Percentiles rank a stretch among this genome's conserved stretches.
phyloP scores from a whole-genome alignment of 2,113 vertebrate species.

The Sula dactylatra region DNA sequence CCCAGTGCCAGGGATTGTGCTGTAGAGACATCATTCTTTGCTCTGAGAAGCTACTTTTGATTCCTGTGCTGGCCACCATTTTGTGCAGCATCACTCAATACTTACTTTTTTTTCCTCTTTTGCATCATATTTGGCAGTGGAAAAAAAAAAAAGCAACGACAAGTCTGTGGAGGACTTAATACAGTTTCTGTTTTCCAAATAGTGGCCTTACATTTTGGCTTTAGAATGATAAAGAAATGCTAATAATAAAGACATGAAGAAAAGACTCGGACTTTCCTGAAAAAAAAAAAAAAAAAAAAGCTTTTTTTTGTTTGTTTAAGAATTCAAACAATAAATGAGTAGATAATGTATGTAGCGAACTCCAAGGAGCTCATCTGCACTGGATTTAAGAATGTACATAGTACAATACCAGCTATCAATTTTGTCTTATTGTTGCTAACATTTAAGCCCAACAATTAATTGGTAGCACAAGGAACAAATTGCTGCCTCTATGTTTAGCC shows the following conservation, averaged over 20 bases:
- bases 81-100: background rate
- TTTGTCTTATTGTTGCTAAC: background rate
- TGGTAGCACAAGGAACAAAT: background rate
- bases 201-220: background rate
- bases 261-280: background rate
- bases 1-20: background rate
- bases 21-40: background rate
- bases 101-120: background rate
- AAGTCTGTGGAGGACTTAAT: background rate
- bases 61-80: background rate
- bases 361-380: background rate
- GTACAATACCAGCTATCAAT: fast-evolving
- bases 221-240: background rate
- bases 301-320: background rate
- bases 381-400: background rate
- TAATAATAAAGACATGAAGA: background rate
- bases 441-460: background rate
- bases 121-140: background rate
- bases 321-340: background rate
- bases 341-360: background rate
- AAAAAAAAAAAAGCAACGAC: background rate
- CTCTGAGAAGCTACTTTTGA: background rate
- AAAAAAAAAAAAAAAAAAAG: background rate
- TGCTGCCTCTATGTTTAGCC: background rate
- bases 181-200: background rate